Evolutionary conservation across 2,797 vertebrate species (phyloP), one percentile per base, ranked within the genome.

Genomic region (Sternotherus odoratus): DNA sequence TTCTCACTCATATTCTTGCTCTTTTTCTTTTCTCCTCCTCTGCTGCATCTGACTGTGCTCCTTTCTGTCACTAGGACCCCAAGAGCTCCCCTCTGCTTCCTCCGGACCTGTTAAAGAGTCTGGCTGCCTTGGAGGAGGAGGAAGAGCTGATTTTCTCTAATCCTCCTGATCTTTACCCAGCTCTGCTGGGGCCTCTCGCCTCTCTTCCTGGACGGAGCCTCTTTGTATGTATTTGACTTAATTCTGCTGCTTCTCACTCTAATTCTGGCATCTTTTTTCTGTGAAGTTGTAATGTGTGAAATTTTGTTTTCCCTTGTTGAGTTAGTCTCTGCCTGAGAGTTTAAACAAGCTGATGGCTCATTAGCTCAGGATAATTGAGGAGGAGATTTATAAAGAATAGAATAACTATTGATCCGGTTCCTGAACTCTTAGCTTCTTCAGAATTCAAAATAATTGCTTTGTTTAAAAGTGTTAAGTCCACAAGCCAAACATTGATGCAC

Each of bases 81-180:
- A 99, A 99, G 98, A 98, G 98, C 98, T 99, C 99, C 98, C 99
- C 99, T 99, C 99, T 99, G 98, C 99, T 99, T 96, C 99, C 99
- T 98, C 99, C 99, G 98, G 99, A 99, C 99, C 99, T 99, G 99
- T 99, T 99, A 99, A 99, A 99, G 98, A 99, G 99, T 99, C 99
- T 99, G 98, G 99, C 99, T 98, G 99, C 99, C 98, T 99, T 99
- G 98, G 99, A 99, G 99, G 99, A 99, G 98, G 99, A 99, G 98
- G 99, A 99, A 98, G 99, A 99, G 98, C 99, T 99, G 97, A 98
- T 99, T 98, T 99, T 99, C 98, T 98, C 99, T 99, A 99, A 99
- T 98, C 99, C 99, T 98, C 99, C 99, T 98, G 99, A 99, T 98
- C 99, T 99, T 99, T 99, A 99, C 99, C 99, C 99, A 98, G 99